phyloP scores from a whole-genome alignment of 2,797 vertebrate species.

The Clangula hyemalis region DNA sequence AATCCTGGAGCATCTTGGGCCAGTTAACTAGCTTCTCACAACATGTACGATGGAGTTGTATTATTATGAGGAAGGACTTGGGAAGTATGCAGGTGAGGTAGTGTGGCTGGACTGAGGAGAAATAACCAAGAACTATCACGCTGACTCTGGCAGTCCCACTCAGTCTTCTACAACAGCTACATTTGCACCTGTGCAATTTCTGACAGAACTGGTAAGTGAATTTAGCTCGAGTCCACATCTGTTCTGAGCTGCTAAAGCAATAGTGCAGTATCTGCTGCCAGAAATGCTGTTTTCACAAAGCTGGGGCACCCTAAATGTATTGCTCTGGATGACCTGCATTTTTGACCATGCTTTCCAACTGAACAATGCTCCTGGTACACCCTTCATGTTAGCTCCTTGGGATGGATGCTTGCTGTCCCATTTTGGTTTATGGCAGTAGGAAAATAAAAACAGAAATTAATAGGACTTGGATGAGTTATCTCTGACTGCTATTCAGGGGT shows the following conservation, averaged over 20 bases:
- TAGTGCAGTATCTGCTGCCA: not conserved
- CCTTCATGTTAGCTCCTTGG: not conserved
- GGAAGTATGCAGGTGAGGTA: not conserved
- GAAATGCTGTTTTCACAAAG: not conserved
- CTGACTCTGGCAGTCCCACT: not conserved
- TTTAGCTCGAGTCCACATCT: not conserved
- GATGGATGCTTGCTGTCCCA: not conserved
- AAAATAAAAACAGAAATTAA: not conserved
- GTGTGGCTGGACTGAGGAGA: not conserved
- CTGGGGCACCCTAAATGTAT: not conserved
- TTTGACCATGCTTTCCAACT: not conserved
- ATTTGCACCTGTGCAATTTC: not conserved
- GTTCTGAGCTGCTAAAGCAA: not conserved
- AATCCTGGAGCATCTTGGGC: not conserved
- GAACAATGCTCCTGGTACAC: not conserved
- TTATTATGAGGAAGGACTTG: not conserved
- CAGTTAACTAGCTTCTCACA: not conserved
- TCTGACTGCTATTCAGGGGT: not conserved
- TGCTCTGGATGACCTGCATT: not conserved
- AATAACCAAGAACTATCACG: not conserved
- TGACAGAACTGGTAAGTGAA: not conserved
- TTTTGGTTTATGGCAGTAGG: not conserved
- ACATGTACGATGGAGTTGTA: not conserved
- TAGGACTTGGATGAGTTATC: not conserved
- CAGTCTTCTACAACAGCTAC: not conserved